Evolutionary conservation across 1,140 invertebrate species (phyloP).

Genomic region (Caenorhabditis brenneri): DNA sequence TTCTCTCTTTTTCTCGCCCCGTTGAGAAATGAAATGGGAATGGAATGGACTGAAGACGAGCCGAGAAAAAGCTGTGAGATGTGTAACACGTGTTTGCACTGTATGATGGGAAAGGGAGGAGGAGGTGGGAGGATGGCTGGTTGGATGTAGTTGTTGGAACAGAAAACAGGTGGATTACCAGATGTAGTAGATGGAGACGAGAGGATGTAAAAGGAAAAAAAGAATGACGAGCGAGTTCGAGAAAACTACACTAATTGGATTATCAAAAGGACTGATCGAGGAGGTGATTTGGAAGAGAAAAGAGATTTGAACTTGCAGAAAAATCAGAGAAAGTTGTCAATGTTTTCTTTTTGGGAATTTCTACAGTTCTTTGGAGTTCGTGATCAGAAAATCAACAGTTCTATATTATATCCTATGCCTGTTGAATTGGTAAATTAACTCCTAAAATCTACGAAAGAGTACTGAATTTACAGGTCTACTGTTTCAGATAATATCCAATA

Average conservation of each 20-base stretch:
- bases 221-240: neutral
- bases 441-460: too few species aligned
- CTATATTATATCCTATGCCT: too few species aligned
- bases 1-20: neutral
- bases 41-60: neutral
- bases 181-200: neutral
- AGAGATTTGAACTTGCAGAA: neutral
- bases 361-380: too few species aligned
- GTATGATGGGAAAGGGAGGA: neutral
- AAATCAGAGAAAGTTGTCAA: neutral
- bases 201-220: neutral
- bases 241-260: constrained; percentile 23
- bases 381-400: too few species aligned
- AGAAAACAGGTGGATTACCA: constrained; percentile 28
- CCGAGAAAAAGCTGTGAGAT: neutral
- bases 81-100: neutral
- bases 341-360: too few species aligned
- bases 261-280: neutral
- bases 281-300: neutral
- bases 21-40: neutral
- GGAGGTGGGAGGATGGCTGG: neutral
- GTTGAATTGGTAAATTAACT: too few species aligned
- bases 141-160: neutral
- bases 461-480: too few species aligned
- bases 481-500: too few species aligned